phyloP scores from a whole-genome alignment of 2,113 vertebrate species.

The Neoarius graeffei region DNA sequence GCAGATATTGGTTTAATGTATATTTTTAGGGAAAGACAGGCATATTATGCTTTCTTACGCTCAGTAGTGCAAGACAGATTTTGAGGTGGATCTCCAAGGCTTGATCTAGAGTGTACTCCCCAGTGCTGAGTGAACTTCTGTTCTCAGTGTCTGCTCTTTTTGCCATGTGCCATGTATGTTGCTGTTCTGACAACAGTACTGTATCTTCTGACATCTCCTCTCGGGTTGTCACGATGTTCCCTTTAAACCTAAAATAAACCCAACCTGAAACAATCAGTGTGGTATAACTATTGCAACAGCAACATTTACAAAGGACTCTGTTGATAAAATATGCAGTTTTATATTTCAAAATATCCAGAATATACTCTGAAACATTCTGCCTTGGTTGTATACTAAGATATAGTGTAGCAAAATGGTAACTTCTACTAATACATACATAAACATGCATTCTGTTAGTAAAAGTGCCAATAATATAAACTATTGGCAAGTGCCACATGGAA shows the following conservation, averaged over 20 bases:
- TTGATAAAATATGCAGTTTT: background rate
- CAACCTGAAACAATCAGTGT: conserved; percentile 50
- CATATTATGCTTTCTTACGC: conserved; percentile 64
- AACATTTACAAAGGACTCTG: background rate
- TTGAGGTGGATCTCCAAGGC: conserved; percentile 82
- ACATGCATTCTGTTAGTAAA: background rate
- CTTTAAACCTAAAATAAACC: conserved; percentile 65
- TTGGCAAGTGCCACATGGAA: background rate
- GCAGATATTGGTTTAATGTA: background rate
- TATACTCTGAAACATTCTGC: background rate
- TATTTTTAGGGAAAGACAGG: background rate
- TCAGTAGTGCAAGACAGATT: conserved; percentile 81
- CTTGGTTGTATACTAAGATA: background rate
- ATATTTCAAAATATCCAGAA: background rate
- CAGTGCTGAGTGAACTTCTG: conserved; percentile 73
- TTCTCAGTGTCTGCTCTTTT: conserved; percentile 43
- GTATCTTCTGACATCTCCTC: conserved; percentile 60
- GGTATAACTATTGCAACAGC: background rate
- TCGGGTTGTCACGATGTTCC: conserved; percentile 61
- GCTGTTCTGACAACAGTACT: conserved; percentile 57
- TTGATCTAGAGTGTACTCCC: conserved; percentile 78
- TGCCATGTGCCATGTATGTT: conserved; percentile 17
- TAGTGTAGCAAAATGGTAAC: background rate
- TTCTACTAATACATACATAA: background rate
- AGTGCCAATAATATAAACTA: background rate